Base-by-base conservation (phyloP, 2,797 vertebrate species). In the Morus bassanus region DNA sequence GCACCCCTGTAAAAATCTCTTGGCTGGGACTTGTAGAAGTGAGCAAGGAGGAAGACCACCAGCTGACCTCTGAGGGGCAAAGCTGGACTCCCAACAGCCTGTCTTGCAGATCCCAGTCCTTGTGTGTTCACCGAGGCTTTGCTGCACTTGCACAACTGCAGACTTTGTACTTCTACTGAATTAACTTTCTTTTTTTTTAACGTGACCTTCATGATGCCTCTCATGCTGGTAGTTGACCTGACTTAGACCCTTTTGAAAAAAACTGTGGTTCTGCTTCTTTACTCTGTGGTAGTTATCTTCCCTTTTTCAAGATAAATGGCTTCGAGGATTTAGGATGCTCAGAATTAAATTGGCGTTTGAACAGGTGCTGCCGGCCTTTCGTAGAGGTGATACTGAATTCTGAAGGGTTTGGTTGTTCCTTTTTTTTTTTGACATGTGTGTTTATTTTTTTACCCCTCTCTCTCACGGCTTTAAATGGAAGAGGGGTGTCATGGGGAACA, bases 201-300 rank as follows among this genome's bases (percentile, higher is more conserved):
- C 48, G 14, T 79, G 45, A 33, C 43, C 35, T 43, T 87, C 7
- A 1, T 61, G 33, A 9, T 68, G 57, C 10, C 6, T 51, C 6
- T 46, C 22, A 8, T 39, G 31, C n/a, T 41, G 61, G 23, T 54
- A n/a, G 43, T 73, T 63, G 53, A 61, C 67, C 37, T 48, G 13
- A 54, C 51, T 78, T 16, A 43, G 39, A 69, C 22, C 4, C 33
- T 74, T 56, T 54, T 50, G 13, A 31, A 27, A 43, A 85, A 51
- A 59, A 37, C 1, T 2, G 0, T 9, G 2, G 53, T 89, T 89
- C 53, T 0, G 1, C 11, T 80, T 93, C 41, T 60, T 10, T 50
- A 22, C 16, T 46, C 10, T 65, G 51, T 48, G 30, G 23, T 77
- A 43, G 43, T 85, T 92, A 21, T 50, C 31, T 70, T 92, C 35